Percentiles rank a stretch among this genome's conserved stretches.
phyloP scores from a whole-genome alignment of 2,113 vertebrate species.

The Galeopterus variegatus region DNA sequence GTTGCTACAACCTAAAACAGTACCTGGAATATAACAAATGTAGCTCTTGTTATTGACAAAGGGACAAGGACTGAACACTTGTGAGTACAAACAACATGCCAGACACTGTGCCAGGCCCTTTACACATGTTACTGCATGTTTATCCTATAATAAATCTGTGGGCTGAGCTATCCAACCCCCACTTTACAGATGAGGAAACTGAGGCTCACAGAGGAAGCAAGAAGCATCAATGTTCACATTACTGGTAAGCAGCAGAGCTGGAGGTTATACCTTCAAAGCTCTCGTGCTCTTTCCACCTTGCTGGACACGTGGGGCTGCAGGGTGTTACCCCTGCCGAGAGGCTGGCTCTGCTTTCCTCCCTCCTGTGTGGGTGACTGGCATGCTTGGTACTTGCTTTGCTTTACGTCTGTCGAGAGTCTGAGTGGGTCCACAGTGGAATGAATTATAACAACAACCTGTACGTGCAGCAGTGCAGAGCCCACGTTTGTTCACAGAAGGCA shows the following conservation, averaged over 20 bases:
- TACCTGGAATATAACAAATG: too few species aligned
- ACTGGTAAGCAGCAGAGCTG: neutral
- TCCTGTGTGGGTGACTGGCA: neutral
- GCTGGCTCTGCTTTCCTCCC: neutral
- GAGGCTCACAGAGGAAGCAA: neutral
- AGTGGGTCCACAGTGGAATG: neutral
- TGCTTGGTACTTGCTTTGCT: too few species aligned
- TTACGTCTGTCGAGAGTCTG: neutral
- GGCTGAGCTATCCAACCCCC: neutral
- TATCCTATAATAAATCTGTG: neutral
- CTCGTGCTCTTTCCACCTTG: neutral
- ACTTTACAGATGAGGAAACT: neutral
- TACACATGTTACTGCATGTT: neutral
- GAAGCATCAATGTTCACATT: neutral
- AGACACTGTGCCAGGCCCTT: neutral
- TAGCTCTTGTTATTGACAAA: neutral
- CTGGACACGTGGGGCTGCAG: accelerated
- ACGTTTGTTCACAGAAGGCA: neutral
- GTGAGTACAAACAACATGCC: neutral
- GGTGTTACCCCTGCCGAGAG: neutral
- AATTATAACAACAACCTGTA: neutral
- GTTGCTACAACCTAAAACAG: neutral
- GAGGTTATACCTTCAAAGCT: neutral
- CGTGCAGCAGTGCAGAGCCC: neutral
- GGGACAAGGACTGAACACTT: neutral